phyloP scores from a whole-genome alignment of 2,113 vertebrate species.

The Ascaphus truei region DNA sequence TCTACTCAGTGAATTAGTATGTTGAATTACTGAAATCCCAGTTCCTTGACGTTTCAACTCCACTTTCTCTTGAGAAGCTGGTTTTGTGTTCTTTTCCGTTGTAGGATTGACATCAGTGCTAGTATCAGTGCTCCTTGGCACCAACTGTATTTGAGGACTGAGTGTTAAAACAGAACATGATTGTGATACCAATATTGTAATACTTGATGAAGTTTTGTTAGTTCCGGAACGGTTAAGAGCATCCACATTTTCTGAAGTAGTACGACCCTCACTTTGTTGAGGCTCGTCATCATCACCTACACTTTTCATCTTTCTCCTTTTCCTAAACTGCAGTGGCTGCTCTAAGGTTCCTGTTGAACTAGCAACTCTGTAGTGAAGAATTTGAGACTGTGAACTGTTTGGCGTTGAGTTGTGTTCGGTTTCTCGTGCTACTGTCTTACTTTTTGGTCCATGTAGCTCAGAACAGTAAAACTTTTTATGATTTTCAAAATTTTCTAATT shows the following conservation, averaged over 20 bases:
- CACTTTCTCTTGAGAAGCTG: conserved; percentile 60
- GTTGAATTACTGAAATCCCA: conserved; percentile 94
- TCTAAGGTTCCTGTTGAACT: conserved; percentile 69
- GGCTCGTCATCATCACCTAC: conserved; percentile 94
- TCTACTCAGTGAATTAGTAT: conserved; percentile 92
- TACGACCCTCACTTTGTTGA: conserved; percentile 71
- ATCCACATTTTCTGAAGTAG: conserved; percentile 68
- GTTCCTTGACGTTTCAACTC: conserved; percentile 85
- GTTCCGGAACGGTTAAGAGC: conserved; percentile 54
- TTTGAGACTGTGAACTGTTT: conserved; percentile 60
- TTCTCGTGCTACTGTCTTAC: conserved; percentile 76
- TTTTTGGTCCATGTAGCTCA: conserved; percentile 94
- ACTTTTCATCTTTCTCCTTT: conserved; percentile 96
- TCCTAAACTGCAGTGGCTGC: conserved; percentile 84
- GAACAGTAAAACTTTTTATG: conserved; percentile 98
- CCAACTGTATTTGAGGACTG: conserved; percentile 70
- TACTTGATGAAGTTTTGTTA: conserved; percentile 44
- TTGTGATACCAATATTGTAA: conserved; percentile 46
- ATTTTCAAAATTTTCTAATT: conserved; percentile 96
- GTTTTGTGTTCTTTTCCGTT: conserved; percentile 62
- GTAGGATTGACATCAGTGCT: conserved; percentile 58
- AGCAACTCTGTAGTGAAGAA: conserved; percentile 70
- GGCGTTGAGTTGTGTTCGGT: conserved; percentile 69
- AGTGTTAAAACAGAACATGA: conserved; percentile 35
- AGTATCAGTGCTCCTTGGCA: conserved; percentile 64